A percentile compares a stretch with the other conserved stretches of the same genome.
phyloP scores from a whole-genome alignment of 2,113 vertebrate genomes.

The Syrmaticus mikado region DNA sequence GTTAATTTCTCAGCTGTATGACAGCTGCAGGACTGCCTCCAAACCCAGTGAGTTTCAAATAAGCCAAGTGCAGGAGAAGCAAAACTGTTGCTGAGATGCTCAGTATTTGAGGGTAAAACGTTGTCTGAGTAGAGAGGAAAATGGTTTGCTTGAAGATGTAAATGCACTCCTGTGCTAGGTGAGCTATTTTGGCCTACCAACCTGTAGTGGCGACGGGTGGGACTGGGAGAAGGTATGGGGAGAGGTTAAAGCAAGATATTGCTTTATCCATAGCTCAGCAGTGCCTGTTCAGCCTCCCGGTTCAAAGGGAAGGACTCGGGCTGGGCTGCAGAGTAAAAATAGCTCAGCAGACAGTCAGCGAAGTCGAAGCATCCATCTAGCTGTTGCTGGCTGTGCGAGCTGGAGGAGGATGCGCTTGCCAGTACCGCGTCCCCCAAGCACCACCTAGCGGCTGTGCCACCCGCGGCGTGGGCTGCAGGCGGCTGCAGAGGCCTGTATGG shows the following conservation, averaged over 20 bases:
- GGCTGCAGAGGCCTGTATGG: neutral
- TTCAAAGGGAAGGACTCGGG: neutral
- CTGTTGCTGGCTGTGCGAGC: neutral
- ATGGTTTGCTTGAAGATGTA: neutral
- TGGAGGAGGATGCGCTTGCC: neutral
- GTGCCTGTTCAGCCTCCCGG: neutral
- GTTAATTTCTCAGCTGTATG: neutral
- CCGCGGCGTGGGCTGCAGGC: accelerated
- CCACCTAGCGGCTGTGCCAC: slow-evolving; percentile 62
- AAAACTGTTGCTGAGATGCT: neutral
- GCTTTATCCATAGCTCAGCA: neutral
- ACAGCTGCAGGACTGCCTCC: neutral
- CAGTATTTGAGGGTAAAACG: neutral
- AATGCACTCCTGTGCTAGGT: accelerated
- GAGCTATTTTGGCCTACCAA: neutral
- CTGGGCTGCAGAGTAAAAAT: slow-evolving; percentile 1
- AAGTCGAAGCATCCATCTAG: neutral
- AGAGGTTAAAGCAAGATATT: neutral
- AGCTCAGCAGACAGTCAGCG: neutral
- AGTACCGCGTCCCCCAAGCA: slow-evolving; percentile 39
- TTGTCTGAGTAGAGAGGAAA: neutral
- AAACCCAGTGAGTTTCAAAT: neutral
- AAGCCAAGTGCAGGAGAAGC: neutral
- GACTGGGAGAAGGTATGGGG: neutral
- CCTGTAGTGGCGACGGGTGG: neutral